These are phyloP conservation scores for Phrynocephalus forsythii DNA, from an alignment of 2,797 vertebrate species.

Conservation along the genomic window DNA sequence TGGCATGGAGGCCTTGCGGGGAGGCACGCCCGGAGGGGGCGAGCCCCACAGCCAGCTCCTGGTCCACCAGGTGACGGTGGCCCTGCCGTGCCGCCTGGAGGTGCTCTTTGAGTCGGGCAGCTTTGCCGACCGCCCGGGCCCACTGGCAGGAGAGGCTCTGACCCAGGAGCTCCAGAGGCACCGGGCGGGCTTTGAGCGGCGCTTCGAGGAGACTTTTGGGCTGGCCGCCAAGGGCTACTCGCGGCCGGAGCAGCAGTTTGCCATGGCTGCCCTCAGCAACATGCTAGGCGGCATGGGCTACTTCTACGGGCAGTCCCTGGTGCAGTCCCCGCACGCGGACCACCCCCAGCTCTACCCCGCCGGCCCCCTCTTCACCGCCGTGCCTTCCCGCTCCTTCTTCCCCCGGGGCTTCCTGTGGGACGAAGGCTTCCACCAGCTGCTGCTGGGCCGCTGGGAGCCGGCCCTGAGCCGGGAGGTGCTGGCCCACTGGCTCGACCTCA, in stretches of 20 bases:
- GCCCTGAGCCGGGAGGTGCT: slow-evolving; percentile 85
- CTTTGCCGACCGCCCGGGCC: slow-evolving; percentile 74
- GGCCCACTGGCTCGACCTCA: slow-evolving; percentile 93
- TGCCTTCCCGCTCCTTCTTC: slow-evolving; percentile 96
- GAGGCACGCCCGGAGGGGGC: slow-evolving; percentile 62
- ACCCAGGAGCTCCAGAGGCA: slow-evolving; percentile 81
- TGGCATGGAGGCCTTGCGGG: slow-evolving; percentile 79
- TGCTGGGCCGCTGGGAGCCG: slow-evolving; percentile 90
- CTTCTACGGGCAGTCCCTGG: slow-evolving; percentile 90
- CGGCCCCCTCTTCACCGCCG: slow-evolving; percentile 87
- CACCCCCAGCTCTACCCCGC: slow-evolving; percentile 78
- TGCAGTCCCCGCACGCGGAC: slow-evolving; percentile 83
- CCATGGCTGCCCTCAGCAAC: slow-evolving; percentile 89
- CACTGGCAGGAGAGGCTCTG: slow-evolving; percentile 81
- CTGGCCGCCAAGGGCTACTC: slow-evolving; percentile 82
- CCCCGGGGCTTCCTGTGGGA: slow-evolving; percentile 98
- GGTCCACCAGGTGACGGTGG: slow-evolving; percentile 91
- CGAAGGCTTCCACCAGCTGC: slow-evolving; percentile 94
- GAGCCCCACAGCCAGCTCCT: slow-evolving; percentile 77
- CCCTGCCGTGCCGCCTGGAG: slow-evolving; percentile 87
- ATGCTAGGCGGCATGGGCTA: slow-evolving; percentile 93
- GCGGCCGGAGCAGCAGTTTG: slow-evolving; percentile 81
- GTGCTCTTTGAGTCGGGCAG: slow-evolving; percentile 92
- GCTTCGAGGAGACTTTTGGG: slow-evolving; percentile 86
- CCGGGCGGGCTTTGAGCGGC: slow-evolving; percentile 77